Percentiles rank a stretch among this genome's conserved stretches.
Evolutionary conservation across 1,140 invertebrate genomes (phyloP).

Genomic region (Leptinotarsa texana): DNA sequence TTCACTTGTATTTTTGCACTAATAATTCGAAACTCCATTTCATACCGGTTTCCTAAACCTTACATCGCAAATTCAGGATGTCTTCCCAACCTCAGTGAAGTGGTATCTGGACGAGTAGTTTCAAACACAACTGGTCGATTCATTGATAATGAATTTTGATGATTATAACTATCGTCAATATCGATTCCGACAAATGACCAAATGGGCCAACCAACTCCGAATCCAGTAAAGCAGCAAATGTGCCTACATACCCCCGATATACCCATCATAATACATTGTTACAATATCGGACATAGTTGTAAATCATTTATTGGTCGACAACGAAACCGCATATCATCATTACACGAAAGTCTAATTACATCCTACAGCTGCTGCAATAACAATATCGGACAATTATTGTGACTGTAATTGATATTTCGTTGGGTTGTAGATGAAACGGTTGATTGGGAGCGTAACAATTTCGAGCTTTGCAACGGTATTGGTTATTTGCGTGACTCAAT

Average conservation of each 20-base stretch:
- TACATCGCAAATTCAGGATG: too few relatives aligned
- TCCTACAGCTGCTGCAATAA: not conserved
- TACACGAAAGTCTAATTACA: constrained; percentile 1
- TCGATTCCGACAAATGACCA: not conserved
- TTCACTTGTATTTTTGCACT: too few relatives aligned
- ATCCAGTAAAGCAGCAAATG: not conserved
- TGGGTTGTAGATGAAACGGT: not conserved
- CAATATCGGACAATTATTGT: not conserved
- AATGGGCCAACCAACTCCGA: not conserved
- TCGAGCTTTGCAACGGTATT: too few relatives aligned
- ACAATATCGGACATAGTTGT: not conserved
- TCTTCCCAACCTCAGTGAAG: too few relatives aligned
- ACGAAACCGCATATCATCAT: constrained; percentile 2
- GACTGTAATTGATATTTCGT: not conserved
- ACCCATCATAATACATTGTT: not conserved
- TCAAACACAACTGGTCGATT: too few relatives aligned
- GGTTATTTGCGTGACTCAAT: too few relatives aligned
- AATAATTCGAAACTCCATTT: too few relatives aligned
- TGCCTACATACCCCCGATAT: not conserved
- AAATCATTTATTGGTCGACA: not conserved
- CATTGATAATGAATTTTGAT: too few relatives aligned
- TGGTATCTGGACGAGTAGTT: too few relatives aligned
- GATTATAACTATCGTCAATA: not conserved
- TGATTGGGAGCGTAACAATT: not conserved
- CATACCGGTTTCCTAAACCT: too few relatives aligned